Evolutionary conservation across 2,113 vertebrate species (phyloP).

Genomic region (Lipotes vexillifer): DNA sequence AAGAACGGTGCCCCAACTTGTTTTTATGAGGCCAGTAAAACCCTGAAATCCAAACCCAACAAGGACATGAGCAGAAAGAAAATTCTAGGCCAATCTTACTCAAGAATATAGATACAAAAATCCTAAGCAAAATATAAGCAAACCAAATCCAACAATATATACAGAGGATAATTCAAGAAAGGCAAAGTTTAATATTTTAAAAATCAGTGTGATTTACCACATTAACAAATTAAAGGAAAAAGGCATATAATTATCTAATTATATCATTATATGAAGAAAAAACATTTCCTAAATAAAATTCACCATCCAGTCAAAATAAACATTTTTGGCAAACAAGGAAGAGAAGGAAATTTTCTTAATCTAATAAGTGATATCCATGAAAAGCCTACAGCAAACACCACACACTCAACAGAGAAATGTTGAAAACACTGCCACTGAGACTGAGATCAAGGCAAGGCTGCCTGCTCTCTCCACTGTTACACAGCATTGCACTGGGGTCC

Average conservation of each 20-base stretch:
- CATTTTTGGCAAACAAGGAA: neutral
- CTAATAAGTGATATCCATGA: neutral
- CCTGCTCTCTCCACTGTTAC: neutral
- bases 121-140: neutral
- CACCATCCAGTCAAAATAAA: neutral
- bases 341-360: neutral
- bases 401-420: neutral
- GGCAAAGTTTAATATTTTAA: neutral
- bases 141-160: neutral
- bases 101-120: neutral
- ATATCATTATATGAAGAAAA: neutral
- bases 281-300: neutral
- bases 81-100: neutral
- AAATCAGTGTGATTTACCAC: neutral
- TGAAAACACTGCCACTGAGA: neutral
- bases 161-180: neutral
- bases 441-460: neutral
- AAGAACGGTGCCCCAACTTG: neutral
- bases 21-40: neutral
- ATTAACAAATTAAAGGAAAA: neutral
- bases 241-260: neutral
- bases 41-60: neutral
- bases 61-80: neutral
- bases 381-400: neutral
- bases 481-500: neutral